Conservation (phyloP, 1,140 invertebrate genomes). For the Hypsibius dujardini region DNA sequence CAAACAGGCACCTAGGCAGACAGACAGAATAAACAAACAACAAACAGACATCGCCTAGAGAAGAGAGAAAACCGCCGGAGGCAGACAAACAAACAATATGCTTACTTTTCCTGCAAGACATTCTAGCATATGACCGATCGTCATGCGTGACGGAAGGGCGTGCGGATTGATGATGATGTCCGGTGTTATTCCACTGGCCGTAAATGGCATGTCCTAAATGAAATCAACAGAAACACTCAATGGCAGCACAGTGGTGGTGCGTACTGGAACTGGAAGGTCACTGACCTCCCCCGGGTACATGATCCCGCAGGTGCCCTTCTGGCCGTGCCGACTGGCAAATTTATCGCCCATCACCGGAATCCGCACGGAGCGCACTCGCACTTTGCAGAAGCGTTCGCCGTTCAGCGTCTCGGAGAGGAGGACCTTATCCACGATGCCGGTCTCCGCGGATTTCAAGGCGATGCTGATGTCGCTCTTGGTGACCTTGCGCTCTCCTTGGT, state of each 20-base stretch:
- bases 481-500: neutral
- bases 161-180: slow-evolving; percentile 38
- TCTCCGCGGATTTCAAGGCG: neutral
- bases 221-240: neutral
- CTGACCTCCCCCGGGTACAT: neutral
- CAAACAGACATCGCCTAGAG: slow-evolving; percentile 37
- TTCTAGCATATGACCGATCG: slow-evolving; percentile 56
- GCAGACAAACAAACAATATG: slow-evolving; percentile 44
- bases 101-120: slow-evolving; percentile 85
- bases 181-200: slow-evolving; percentile 34
- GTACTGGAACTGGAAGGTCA: neutral
- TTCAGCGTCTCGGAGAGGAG: neutral
- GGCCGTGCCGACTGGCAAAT: slow-evolving; percentile 8
- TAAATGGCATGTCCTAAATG: slow-evolving; percentile 32
- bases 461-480: neutral
- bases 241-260: neutral
- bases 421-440: neutral
- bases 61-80: slow-evolving; percentile 47
- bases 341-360: slow-evolving; percentile 5
- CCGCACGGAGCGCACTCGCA: neutral
- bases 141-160: slow-evolving; percentile 36
- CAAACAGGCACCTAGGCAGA: too few relatives aligned
- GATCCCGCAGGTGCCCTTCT: neutral
- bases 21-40: neutral
- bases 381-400: neutral